Evolutionary conservation across 2,888 invertebrate species (phyloP).

Genomic region (Xanthia icteritia): DNA sequence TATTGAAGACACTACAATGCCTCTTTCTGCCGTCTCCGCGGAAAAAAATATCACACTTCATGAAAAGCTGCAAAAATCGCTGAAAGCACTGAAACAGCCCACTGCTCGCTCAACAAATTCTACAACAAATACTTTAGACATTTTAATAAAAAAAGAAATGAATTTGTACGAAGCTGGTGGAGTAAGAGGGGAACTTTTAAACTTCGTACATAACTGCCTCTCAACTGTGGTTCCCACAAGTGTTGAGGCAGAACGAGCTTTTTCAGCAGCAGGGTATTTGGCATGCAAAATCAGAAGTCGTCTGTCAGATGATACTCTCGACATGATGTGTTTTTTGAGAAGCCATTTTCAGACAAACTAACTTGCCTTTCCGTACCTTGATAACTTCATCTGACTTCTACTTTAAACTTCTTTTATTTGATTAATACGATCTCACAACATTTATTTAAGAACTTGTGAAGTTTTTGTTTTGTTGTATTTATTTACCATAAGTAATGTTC

Average conservation of each 20-base stretch:
- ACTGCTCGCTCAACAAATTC: slow-evolving; percentile 29
- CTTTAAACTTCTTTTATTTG: no score
- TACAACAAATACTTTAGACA: slow-evolving; percentile 19
- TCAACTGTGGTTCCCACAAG: slow-evolving; percentile 51
- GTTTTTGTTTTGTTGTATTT: no score
- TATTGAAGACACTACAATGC: slow-evolving; percentile 32
- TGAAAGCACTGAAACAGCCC: slow-evolving; percentile 32
- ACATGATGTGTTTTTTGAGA: slow-evolving; percentile 49
- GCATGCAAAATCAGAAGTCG: slow-evolving; percentile 50
- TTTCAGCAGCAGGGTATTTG: slow-evolving; percentile 54
- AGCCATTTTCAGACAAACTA: no score
- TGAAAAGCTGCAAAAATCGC: slow-evolving; percentile 17
- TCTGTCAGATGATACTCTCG: slow-evolving; percentile 44
- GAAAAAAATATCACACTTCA: slow-evolving; percentile 28
- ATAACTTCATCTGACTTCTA: no score
- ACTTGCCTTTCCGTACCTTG: no score
- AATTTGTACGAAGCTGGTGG: slow-evolving; percentile 44
- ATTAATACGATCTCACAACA: no score
- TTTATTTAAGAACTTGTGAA: no score
- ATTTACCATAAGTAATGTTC: no score
- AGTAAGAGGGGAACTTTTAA: slow-evolving; percentile 40
- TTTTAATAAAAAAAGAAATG: slow-evolving; percentile 18
- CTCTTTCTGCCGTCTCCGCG: slow-evolving; percentile 30
- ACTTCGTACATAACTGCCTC: slow-evolving; percentile 46
- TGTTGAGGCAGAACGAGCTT: slow-evolving; percentile 57